Base-by-base conservation (phyloP, 2,797 vertebrate species). In the Notolepis coatsorum region DNA sequence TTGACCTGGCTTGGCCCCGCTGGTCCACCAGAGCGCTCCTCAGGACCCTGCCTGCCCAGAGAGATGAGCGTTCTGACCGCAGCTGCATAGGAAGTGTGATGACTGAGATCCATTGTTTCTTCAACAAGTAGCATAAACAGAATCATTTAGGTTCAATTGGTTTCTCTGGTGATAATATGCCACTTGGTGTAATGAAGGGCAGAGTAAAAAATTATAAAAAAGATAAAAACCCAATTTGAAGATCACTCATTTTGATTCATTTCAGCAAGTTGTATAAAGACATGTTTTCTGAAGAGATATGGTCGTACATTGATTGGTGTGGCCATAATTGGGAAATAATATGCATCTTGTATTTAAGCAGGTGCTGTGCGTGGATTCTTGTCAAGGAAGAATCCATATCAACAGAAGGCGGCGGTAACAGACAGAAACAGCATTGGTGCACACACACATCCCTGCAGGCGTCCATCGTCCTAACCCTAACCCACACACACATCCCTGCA, bases 1-100 rank as follows among this genome's bases (percentile, higher is more conserved):
- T 82, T 88, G 88, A 88, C 88, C 88, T 70, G 72, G 79, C 73
- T 81, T 69, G 80, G 73, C 75, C 84, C 81, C 71, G 77, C 63
- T 81, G 74, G 53, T 84, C 77, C 66, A 80, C 82, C 51, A 38
- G 28, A 15, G 7, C 61, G 61, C 39, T 41, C 31, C 7, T 25
- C n/a, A 33, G 33, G 58, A 9, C 50, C 13, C 17, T 37, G 39
- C 10, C 13, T 24, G 12, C 50, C 27, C 21, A 25, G 23, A 35
- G 8, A 28, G 30, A 59, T 47, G 39, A 45, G 55, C 39, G 49
- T 57, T 65, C 57, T 15, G 13, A 3, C 42, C 23, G 25, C 28
- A 8, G 15, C 27, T 17, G 27, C 5, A 5, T 6, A 9, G 1
- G 21, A 2, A n/a, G n/a, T n/a, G n/a, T n/a, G n/a, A n/a, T n/a